Percentiles rank a stretch among this genome's conserved stretches.
phyloP scores from a whole-genome alignment of 2,888 invertebrate genomes.

The Thecocarcelia acutangulata region DNA sequence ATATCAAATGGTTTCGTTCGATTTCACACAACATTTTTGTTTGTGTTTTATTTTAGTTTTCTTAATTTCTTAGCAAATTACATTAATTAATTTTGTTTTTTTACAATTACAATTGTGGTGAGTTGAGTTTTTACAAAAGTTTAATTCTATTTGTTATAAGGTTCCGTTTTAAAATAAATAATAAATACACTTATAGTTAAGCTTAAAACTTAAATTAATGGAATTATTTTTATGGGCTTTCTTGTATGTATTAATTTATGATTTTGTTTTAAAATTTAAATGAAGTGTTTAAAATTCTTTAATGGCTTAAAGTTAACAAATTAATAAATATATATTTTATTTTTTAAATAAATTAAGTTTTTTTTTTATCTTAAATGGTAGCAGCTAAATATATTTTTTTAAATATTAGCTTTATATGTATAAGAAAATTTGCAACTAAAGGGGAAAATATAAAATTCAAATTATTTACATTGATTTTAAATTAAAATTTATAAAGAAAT shows the following conservation, averaged over 20 bases:
- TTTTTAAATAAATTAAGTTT: conserved; percentile 64
- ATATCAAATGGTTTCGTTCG: no score
- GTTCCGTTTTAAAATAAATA: conserved; percentile 19
- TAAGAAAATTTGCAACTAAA: conserved; percentile 37
- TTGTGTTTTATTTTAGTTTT: neutral
- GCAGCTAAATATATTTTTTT: conserved; percentile 47
- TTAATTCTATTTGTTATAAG: conserved; percentile 23
- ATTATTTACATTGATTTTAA: conserved; percentile 50
- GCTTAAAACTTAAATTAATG: conserved; percentile 53
- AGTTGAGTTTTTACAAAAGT: conserved; percentile 43
- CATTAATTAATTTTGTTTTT: conserved; percentile 1
- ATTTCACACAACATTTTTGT: no score
- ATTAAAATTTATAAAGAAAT: conserved; percentile 16
- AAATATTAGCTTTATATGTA: conserved; percentile 51
- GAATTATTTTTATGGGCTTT: conserved; percentile 56
- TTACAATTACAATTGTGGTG: conserved; percentile 42
- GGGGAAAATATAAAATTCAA: conserved; percentile 8
- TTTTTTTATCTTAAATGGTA: conserved; percentile 51
- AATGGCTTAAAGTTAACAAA: neutral
- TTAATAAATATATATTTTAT: conserved; percentile 12
- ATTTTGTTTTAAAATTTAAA: no score
- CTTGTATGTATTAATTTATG: neutral
- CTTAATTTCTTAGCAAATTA: conserved; percentile 6
- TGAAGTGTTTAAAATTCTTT: conserved; percentile 29
- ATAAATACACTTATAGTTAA: conserved; percentile 54